Evolutionary conservation across 2,888 invertebrate species (phyloP).

Genomic region (Drosophila kokeensis): DNA sequence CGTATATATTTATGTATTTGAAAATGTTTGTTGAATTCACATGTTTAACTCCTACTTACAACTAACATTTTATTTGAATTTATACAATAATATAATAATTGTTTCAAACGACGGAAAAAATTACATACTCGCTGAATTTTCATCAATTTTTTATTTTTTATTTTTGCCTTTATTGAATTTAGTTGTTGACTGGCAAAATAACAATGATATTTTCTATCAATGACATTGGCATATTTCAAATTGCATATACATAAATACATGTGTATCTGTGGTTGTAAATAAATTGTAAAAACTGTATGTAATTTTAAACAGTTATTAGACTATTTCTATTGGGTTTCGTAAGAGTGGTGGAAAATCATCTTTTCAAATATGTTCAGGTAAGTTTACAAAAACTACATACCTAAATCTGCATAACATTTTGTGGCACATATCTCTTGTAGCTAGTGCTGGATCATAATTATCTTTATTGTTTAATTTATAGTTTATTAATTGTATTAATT

Average conservation of each 20-base stretch:
- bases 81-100: conserved; percentile 2
- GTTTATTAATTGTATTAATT: background rate
- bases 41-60: conserved; percentile 4
- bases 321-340: background rate
- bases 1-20: background rate
- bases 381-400: background rate
- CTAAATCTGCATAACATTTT: background rate
- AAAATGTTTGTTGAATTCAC: conserved; percentile 8
- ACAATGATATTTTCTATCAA: conserved; percentile 13
- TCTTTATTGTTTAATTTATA: background rate
- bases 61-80: background rate
- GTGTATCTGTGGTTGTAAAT: conserved; percentile 43
- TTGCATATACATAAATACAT: conserved; percentile 2
- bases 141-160: background rate
- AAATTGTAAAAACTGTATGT: conserved; percentile 37
- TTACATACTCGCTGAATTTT: conserved; percentile 1
- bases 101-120: background rate
- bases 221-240: conserved; percentile 3
- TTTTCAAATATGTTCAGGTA: background rate
- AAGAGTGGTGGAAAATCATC: background rate
- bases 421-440: background rate
- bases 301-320: conserved; percentile 15
- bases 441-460: background rate
- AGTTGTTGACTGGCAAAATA: conserved; percentile 7
- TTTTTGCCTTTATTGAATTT: background rate